Conservation (phyloP, 1,140 invertebrate genomes). For the Mercenaria mercenaria region DNA sequence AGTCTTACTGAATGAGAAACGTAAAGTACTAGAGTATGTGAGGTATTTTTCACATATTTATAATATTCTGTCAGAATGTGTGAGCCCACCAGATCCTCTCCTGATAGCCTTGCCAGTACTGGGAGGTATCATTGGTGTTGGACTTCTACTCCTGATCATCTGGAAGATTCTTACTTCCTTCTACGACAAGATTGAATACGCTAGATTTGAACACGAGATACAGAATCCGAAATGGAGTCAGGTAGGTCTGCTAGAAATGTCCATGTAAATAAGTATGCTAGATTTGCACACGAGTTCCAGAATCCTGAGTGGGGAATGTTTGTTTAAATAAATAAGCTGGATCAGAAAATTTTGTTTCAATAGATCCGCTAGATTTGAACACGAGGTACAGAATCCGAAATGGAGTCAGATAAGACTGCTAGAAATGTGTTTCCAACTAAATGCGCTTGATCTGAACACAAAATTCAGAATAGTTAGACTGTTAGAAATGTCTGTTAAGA, state of each 20-base stretch:
- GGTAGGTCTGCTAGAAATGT: constrained; percentile 83
- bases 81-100: constrained; percentile 68
- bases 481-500: no score
- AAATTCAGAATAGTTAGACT: no score
- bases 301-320: constrained; percentile 92
- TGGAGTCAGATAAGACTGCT: constrained; percentile 91
- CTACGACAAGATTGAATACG: constrained; percentile 97
- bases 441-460: no score
- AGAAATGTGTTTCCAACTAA: no score
- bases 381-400: constrained; percentile 95
- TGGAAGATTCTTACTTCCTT: constrained; percentile 98
- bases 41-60: no score
- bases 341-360: no score
- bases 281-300: constrained; percentile 94
- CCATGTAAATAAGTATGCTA: background rate
- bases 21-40: no score
- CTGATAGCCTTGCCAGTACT: constrained; percentile 96
- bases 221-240: constrained; percentile 96
- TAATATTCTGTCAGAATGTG: constrained; percentile 67
- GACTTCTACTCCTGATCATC: constrained; percentile 94
- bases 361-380: constrained; percentile 97
- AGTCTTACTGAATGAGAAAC: no score
- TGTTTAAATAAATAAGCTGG: background rate
- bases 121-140: constrained; percentile 94
- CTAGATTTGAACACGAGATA: constrained; percentile 97